Conservation (phyloP, 2,797 vertebrate genomes). For the Pipistrellus pipistrellus region DNA sequence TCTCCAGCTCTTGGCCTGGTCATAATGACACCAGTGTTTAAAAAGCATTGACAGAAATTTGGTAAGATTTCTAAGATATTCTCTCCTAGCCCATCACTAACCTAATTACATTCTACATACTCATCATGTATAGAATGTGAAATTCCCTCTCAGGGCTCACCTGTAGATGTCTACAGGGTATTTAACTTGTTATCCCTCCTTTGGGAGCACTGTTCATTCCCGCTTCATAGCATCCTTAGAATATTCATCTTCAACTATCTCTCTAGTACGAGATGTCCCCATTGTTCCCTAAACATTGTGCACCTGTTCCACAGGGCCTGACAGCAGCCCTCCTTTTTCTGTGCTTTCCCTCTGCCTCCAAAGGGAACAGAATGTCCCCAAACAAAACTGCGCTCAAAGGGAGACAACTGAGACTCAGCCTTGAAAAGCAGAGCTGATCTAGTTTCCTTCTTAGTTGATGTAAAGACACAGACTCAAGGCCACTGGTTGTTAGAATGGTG, state of each 20-base stretch:
- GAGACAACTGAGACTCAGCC: not conserved
- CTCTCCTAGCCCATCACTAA: not conserved
- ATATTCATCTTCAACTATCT: not conserved
- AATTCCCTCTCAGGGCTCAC: not conserved
- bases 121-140: not conserved
- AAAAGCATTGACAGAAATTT: not conserved
- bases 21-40: not conserved
- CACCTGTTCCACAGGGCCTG: not conserved
- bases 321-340: not conserved
- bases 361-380: not conserved
- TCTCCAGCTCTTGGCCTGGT: not conserved
- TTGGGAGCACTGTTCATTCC: not conserved
- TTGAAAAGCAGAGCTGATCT: not conserved
- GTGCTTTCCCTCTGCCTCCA: not conserved
- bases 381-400: not conserved
- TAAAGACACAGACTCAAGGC: not conserved
- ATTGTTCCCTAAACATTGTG: not conserved
- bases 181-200: not conserved
- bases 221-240: not conserved
- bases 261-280: conserved; percentile 14
- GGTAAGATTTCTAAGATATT: not conserved
- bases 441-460: not conserved
- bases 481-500: not conserved
- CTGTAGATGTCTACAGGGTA: not conserved
- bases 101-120: not conserved